Percentiles rank a stretch among this genome's conserved stretches.
Conservation (phyloP, 2,113 vertebrate genomes). For the Perccottus glenii region DNA sequence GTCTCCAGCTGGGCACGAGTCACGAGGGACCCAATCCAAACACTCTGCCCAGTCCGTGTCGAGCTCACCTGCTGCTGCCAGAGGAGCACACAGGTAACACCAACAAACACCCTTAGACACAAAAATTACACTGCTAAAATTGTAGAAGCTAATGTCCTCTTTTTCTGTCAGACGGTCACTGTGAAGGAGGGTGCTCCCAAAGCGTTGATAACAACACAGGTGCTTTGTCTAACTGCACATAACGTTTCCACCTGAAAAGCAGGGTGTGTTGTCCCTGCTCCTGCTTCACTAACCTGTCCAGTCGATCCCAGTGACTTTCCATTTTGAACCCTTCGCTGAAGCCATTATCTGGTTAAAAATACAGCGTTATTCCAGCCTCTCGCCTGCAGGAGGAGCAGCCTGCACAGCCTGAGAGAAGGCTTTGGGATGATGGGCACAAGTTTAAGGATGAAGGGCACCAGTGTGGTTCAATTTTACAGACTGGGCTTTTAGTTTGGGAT, state of each 20-base stretch:
- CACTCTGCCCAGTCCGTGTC: slow-evolving; percentile 71
- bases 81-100: slow-evolving; percentile 68
- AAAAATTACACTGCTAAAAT: no score
- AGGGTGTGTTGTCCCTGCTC: slow-evolving; percentile 71
- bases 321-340: slow-evolving; percentile 74
- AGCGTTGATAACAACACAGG: slow-evolving; percentile 56
- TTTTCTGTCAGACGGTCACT: slow-evolving; percentile 61
- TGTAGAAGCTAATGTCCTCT: neutral
- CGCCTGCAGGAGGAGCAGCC: slow-evolving; percentile 77
- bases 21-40: slow-evolving; percentile 83
- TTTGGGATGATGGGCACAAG: slow-evolving; percentile 23
- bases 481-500: slow-evolving; percentile 39
- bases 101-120: neutral
- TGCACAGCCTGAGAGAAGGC: slow-evolving; percentile 69
- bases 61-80: slow-evolving; percentile 72
- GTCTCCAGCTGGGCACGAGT: slow-evolving; percentile 91
- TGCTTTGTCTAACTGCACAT: slow-evolving; percentile 72
- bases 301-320: slow-evolving; percentile 68
- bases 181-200: slow-evolving; percentile 75
- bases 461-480: slow-evolving; percentile 59
- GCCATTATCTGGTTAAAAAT: slow-evolving; percentile 74
- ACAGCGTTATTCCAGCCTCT: slow-evolving; percentile 73
- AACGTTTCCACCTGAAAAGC: slow-evolving; percentile 77
- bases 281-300: slow-evolving; percentile 57
- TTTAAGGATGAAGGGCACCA: slow-evolving; percentile 38